Conservation (phyloP, 2,113 vertebrate species). For the Perognathus longimembris region DNA sequence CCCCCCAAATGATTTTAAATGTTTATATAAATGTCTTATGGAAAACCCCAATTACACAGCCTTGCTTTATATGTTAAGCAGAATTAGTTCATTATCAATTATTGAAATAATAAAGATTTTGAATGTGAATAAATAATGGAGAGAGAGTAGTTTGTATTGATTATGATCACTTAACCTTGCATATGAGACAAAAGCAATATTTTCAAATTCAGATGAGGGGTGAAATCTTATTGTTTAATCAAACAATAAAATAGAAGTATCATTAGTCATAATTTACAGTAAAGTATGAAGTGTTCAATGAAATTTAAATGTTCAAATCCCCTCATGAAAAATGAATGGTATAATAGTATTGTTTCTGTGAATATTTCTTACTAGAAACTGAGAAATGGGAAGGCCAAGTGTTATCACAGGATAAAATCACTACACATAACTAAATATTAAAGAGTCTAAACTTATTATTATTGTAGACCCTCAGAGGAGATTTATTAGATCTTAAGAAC, state of each 20-base stretch:
- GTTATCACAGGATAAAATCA: not conserved
- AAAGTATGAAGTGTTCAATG: constrained; percentile 1
- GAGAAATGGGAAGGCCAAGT: constrained; percentile 20
- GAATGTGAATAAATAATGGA: not conserved
- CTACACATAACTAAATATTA: constrained; percentile 6
- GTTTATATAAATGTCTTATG: not conserved
- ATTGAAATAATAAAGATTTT: constrained; percentile 2
- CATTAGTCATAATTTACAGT: constrained; percentile 35
- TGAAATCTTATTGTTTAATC: constrained; percentile 35
- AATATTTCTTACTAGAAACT: constrained; percentile 39
- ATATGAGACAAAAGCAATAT: constrained; percentile 17
- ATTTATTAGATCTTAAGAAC: not conserved
- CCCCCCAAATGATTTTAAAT: too few species aligned
- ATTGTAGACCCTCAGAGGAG: not conserved
- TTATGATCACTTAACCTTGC: not conserved
- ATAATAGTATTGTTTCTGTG: constrained; percentile 36
- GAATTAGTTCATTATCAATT: constrained; percentile 15
- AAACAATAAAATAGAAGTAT: not conserved
- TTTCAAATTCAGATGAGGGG: constrained; percentile 52
- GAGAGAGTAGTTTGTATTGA: not conserved
- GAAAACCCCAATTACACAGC: not conserved
- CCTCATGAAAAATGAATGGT: not conserved
- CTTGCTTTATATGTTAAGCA: not conserved
- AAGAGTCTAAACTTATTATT: constrained; percentile 43
- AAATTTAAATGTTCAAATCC: constrained; percentile 30